Percentiles rank a stretch among this genome's conserved stretches.
phyloP scores from a whole-genome alignment of 2,888 invertebrate genomes.

The Marasmarcha lunaedactyla region DNA sequence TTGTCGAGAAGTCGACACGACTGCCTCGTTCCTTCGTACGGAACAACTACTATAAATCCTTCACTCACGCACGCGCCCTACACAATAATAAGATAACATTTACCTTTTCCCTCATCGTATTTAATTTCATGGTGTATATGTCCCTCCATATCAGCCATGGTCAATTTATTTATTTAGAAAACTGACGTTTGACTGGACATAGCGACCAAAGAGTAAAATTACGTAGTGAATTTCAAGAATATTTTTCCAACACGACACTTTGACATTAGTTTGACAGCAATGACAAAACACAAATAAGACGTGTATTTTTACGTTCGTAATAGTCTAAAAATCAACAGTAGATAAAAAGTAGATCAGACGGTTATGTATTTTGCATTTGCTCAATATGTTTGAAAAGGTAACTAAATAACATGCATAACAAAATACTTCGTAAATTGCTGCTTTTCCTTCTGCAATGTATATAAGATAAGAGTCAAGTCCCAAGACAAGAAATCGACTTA shows the following conservation, averaged over 20 bases:
- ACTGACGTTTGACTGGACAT: slow-evolving; percentile 62
- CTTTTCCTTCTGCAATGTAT: too few species aligned
- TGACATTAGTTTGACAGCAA: slow-evolving; percentile 1
- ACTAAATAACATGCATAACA: too few species aligned
- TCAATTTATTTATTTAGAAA: slow-evolving; percentile 65
- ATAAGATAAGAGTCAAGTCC: too few species aligned
- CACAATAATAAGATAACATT: slow-evolving; percentile 57
- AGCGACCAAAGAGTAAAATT: slow-evolving; percentile 28
- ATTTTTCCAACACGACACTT: slow-evolving; percentile 59
- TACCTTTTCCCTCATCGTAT: slow-evolving; percentile 67
- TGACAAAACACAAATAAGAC: too few species aligned
- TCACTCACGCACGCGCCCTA: slow-evolving; percentile 33
- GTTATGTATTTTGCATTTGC: too few species aligned
- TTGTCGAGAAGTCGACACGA: slow-evolving; percentile 33
- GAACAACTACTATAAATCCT: slow-evolving; percentile 10
- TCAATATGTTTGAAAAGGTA: too few species aligned
- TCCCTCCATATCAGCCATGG: slow-evolving; percentile 66
- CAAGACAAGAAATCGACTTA: too few species aligned
- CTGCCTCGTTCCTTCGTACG: slow-evolving; percentile 38
- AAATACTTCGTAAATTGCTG: too few species aligned
- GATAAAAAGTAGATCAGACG: too few species aligned
- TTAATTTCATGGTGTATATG: slow-evolving; percentile 61
- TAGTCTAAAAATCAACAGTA: too few species aligned
- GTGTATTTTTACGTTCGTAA: too few species aligned
- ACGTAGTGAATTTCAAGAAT: background rate